Conservation (phyloP, 2,888 invertebrate species). For the Plagiodera versicolora region DNA sequence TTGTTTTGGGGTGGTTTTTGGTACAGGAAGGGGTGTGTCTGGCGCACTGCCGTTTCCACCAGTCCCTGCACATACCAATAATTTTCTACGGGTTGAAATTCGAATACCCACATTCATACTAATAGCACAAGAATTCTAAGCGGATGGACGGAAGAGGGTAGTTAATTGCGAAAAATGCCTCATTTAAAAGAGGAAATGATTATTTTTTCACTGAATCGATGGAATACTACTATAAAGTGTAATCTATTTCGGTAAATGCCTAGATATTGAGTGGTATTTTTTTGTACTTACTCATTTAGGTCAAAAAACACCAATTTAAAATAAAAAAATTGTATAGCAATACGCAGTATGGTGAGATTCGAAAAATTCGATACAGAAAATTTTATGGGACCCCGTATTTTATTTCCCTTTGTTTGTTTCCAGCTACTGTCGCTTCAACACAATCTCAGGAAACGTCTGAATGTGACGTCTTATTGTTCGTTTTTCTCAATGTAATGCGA, state of each 20-base stretch:
- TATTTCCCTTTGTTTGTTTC: not conserved
- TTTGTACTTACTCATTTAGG: too few species aligned
- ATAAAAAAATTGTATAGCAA: too few species aligned
- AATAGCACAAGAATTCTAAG: not conserved
- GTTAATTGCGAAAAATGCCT: too few species aligned
- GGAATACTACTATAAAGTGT: too few species aligned
- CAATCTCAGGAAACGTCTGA: constrained; percentile 28
- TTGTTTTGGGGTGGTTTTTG: constrained; percentile 34
- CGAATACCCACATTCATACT: not conserved
- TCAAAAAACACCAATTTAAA: too few species aligned
- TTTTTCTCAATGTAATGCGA: constrained; percentile 23
- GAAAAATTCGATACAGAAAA: too few species aligned
- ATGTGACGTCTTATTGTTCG: constrained; percentile 25
- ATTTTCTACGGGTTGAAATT: constrained; percentile 11
- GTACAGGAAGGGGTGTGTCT: constrained; percentile 49
- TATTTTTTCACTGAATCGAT: too few species aligned
- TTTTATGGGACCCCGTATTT: not conserved
- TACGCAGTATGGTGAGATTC: too few species aligned
- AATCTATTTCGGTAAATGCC: too few species aligned
- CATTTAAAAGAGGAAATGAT: too few species aligned
- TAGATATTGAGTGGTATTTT: too few species aligned
- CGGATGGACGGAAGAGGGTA: not conserved
- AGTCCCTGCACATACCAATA: constrained; percentile 27
- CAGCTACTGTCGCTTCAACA: not conserved
- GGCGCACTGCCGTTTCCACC: constrained; percentile 42